A percentile compares a stretch with the other conserved stretches of the same genome.
Evolutionary conservation across 64 coral and sea anemone species (phyloP).

Genomic region (Hydrozoanthus tunicans): DNA sequence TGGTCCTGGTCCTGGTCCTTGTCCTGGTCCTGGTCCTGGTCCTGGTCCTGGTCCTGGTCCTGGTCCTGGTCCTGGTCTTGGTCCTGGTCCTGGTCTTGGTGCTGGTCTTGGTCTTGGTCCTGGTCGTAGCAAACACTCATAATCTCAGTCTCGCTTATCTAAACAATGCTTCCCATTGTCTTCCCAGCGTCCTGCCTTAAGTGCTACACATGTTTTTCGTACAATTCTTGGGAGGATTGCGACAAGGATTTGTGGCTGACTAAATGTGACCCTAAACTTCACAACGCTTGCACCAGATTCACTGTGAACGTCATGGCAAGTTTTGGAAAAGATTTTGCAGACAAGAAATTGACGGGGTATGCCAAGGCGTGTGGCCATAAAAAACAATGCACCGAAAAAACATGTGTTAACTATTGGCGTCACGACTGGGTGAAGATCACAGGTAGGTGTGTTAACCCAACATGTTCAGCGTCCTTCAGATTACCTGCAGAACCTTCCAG

Average conservation of each 20-base stretch:
- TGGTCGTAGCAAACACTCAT: too few species aligned
- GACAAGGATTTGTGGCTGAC: constrained; percentile 7
- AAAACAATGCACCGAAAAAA: not conserved
- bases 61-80: too few species aligned
- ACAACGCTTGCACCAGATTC: constrained; percentile 10
- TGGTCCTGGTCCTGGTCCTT: too few species aligned
- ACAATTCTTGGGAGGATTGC: constrained; percentile 11
- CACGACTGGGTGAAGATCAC: not conserved
- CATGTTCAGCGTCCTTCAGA: too few species aligned
- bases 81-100: too few species aligned
- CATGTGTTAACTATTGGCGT: constrained; percentile 17
- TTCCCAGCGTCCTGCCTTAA: not conserved
- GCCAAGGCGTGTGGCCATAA: not conserved
- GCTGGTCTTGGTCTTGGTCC: too few species aligned
- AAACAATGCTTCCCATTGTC: not conserved
- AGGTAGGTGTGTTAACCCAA: not conserved
- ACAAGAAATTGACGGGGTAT: not conserved
- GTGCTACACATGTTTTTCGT: constrained; percentile 29
- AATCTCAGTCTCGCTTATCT: too few species aligned
- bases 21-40: too few species aligned
- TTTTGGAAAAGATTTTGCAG: not conserved
- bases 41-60: too few species aligned
- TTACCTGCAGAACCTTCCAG: not conserved
- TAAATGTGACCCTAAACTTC: not conserved
- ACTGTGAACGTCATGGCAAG: not conserved